These are phyloP conservation scores for Heliothis subflexa DNA, from an alignment of 1,140 invertebrate genomes.

Conservation along the genomic window DNA sequence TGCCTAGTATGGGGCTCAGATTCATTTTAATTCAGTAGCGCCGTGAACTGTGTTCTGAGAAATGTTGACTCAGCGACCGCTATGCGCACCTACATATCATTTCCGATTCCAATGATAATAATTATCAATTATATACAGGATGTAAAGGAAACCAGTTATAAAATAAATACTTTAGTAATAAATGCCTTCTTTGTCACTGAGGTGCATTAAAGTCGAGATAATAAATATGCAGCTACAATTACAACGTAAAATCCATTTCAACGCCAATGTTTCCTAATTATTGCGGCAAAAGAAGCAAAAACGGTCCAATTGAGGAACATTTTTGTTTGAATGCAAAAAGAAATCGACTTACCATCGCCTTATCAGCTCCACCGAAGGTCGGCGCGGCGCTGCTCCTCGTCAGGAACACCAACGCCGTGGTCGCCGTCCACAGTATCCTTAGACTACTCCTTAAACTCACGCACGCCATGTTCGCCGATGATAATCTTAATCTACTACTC, in stretches of 20 bases:
- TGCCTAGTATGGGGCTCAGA: constrained; percentile 56
- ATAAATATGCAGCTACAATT: constrained; percentile 28
- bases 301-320: not conserved
- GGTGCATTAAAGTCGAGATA: constrained; percentile 6
- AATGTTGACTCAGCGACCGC: constrained; percentile 68
- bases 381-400: constrained; percentile 76
- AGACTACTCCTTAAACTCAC: constrained; percentile 69
- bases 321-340: constrained; percentile 34
- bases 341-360: constrained; percentile 75
- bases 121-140: constrained; percentile 40
- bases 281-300: constrained; percentile 25
- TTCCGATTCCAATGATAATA: constrained; percentile 69
- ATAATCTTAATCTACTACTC: constrained; percentile 58
- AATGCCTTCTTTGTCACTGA: not conserved
- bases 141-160: constrained; percentile 21
- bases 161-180: constrained; percentile 22
- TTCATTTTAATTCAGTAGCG: constrained; percentile 59
- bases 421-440: constrained; percentile 72
- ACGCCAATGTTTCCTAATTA: constrained; percentile 33
- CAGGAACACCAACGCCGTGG: constrained; percentile 67
- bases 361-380: constrained; percentile 74
- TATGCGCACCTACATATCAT: constrained; percentile 59
- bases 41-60: constrained; percentile 65
- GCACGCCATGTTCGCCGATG: constrained; percentile 69
- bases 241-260: constrained; percentile 46